These are phyloP conservation scores for Empidonax alnorum DNA, from an alignment of 2,113 vertebrate genomes.

Conservation along the genomic window DNA sequence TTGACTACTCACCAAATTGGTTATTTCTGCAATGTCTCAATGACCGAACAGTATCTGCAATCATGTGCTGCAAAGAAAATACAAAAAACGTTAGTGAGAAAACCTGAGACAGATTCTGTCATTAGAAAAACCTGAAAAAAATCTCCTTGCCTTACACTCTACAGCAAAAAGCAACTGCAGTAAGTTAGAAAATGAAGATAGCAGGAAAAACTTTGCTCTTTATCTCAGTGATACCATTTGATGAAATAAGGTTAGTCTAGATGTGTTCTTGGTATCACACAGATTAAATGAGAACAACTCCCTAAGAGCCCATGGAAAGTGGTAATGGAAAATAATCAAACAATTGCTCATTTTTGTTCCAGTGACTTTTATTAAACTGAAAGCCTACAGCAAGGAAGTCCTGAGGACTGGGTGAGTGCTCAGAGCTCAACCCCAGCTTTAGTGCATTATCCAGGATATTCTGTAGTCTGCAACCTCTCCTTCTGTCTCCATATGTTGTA, in stretches of 20 bases:
- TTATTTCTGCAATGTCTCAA: slow-evolving; percentile 91
- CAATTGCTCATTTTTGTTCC: not conserved
- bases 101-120: not conserved
- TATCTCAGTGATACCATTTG: not conserved
- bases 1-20: slow-evolving; percentile 84
- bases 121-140: not conserved
- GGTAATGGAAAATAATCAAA: not conserved
- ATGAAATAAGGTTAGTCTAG: not conserved
- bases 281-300: not conserved
- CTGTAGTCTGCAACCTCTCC: not conserved
- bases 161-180: not conserved
- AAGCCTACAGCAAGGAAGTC: not conserved
- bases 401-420: not conserved
- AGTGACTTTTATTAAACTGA: not conserved
- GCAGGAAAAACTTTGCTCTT: not conserved
- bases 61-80: slow-evolving; percentile 87
- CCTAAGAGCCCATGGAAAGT: not conserved
- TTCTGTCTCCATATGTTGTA: not conserved
- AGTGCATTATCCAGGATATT: not conserved
- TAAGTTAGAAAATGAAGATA: not conserved
- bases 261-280: not conserved
- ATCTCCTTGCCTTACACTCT: not conserved
- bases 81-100: not conserved
- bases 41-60: slow-evolving; percentile 91
- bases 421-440: not conserved